Percentiles rank a stretch among this genome's conserved stretches.
Evolutionary conservation across 1,140 invertebrate genomes (phyloP).

Genomic region (Papilio dardanus): DNA sequence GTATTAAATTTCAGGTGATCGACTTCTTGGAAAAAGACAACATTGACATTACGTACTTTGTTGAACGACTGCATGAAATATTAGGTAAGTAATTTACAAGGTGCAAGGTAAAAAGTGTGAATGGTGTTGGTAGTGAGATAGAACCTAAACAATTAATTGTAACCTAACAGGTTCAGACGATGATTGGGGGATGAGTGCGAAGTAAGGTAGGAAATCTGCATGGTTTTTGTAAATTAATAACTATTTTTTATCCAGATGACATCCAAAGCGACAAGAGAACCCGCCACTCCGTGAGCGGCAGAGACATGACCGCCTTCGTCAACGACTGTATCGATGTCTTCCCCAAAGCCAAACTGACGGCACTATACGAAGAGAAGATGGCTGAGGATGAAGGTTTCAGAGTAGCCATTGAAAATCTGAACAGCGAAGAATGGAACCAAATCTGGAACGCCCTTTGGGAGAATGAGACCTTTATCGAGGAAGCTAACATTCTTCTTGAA

Average conservation of each 20-base stretch:
- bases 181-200: too few species aligned
- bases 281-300: conserved; percentile 57
- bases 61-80: conserved; percentile 58
- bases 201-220: too few species aligned
- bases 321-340: conserved; percentile 57
- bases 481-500: conserved; percentile 53
- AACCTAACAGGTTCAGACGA: too few species aligned
- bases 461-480: conserved; percentile 61
- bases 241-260: conserved; percentile 46
- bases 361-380: conserved; percentile 68
- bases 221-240: not conserved
- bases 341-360: conserved; percentile 63
- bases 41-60: conserved; percentile 66
- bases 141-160: not conserved
- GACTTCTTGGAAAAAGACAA: conserved; percentile 66
- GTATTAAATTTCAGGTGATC: conserved; percentile 54
- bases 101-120: not conserved
- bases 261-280: conserved; percentile 35
- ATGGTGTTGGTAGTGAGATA: not conserved
- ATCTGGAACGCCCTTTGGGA: conserved; percentile 60
- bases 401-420: conserved; percentile 60
- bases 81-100: conserved; percentile 54
- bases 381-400: conserved; percentile 64
- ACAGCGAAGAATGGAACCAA: conserved; percentile 62
- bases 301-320: conserved; percentile 56